Percentiles rank a stretch among this genome's conserved stretches.
These are phyloP conservation scores for Rotaria magnacalcarata DNA, from an alignment of 2,888 invertebrate genomes.

Conservation along the genomic window DNA sequence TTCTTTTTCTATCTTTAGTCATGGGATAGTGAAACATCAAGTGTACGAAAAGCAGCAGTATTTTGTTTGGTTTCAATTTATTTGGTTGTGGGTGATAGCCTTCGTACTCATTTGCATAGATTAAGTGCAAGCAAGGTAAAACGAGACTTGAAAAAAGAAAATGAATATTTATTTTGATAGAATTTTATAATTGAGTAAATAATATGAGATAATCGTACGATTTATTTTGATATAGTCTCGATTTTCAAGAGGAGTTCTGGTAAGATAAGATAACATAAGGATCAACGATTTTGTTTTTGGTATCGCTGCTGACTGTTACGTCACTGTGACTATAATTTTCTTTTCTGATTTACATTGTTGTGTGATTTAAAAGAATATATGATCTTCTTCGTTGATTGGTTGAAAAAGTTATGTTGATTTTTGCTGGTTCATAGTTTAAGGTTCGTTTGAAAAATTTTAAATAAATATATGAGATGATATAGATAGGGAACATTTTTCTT, in stretches of 20 bases:
- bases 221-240: slow-evolving; percentile 24
- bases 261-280: neutral
- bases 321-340: neutral
- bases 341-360: no score
- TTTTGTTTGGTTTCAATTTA: slow-evolving; percentile 94
- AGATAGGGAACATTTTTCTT: no score
- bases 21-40: slow-evolving; percentile 64
- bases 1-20: neutral
- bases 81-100: slow-evolving; percentile 75
- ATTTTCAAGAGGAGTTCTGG: neutral
- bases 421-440: no score
- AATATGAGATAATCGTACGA: neutral
- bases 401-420: no score
- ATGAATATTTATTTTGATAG: neutral
- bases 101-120: slow-evolving; percentile 38
- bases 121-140: slow-evolving; percentile 45
- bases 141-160: slow-evolving; percentile 9
- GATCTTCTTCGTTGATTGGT: no score
- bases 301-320: neutral
- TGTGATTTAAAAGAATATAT: no score
- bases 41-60: slow-evolving; percentile 88
- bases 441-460: no score
- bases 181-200: neutral
- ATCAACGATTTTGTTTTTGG: neutral
- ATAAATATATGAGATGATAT: no score